Evolutionary conservation across 2,888 invertebrate species (phyloP).

Genomic region (Caradrina kadenii): DNA sequence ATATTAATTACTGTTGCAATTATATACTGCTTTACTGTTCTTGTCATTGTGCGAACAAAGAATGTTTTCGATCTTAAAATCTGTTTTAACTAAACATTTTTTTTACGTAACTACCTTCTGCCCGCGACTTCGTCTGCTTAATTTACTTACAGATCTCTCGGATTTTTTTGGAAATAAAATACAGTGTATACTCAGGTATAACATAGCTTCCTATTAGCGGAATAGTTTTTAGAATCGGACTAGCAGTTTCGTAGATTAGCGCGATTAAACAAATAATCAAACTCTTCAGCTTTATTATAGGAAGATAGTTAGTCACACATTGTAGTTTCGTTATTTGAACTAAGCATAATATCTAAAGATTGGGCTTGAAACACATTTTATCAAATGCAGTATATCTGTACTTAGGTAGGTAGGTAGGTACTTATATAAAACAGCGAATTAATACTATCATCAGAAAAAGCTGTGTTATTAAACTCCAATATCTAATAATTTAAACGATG

Average conservation of each 20-base stretch:
- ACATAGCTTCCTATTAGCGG: too few species aligned
- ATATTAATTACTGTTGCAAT: neutral
- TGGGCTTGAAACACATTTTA: neutral
- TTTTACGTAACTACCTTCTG: too few species aligned
- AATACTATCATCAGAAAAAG: neutral
- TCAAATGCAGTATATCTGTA: neutral
- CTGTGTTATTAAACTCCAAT: slow-evolving; percentile 1
- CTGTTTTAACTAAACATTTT: neutral
- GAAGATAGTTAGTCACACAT: too few species aligned
- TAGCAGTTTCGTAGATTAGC: too few species aligned
- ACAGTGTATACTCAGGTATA: too few species aligned
- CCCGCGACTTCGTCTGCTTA: too few species aligned
- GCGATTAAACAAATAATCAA: too few species aligned
- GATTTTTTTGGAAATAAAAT: too few species aligned
- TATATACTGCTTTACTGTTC: neutral
- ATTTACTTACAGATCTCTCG: too few species aligned
- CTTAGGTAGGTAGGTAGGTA: neutral
- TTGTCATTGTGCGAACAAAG: neutral
- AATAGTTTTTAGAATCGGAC: too few species aligned
- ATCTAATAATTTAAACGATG: slow-evolving; percentile 12
- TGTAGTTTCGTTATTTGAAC: neutral
- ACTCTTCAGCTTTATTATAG: too few species aligned
- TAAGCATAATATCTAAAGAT: neutral
- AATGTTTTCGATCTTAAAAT: neutral
- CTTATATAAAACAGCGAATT: neutral